phyloP scores from a whole-genome alignment of 2,888 invertebrate genomes.

The Latrodectus elegans region DNA sequence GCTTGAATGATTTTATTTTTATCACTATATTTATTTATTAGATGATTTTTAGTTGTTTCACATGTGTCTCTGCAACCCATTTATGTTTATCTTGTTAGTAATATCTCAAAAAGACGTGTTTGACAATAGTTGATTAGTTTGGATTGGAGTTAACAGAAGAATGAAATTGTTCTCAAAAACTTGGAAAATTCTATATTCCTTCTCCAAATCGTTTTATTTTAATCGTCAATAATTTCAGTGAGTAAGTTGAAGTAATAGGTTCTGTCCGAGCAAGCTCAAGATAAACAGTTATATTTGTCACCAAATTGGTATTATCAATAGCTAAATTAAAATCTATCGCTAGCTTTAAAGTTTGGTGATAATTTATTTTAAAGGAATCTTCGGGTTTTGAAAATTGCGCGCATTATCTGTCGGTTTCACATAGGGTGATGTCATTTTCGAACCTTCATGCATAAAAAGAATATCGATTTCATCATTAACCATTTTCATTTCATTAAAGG shows the following conservation, averaged over 20 bases:
- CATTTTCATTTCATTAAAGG: background rate
- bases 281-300: background rate
- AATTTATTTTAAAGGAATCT: background rate
- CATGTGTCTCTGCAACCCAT: background rate
- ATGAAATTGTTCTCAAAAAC: background rate
- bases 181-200: background rate
- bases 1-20: background rate
- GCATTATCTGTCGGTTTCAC: background rate
- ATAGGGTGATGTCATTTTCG: background rate
- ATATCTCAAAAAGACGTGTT: background rate
- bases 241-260: background rate
- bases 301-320: background rate
- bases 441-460: background rate
- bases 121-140: background rate
- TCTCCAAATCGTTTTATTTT: background rate
- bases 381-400: background rate
- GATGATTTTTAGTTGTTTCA: background rate
- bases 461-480: background rate
- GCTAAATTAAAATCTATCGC: background rate
- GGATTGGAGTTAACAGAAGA: background rate
- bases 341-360: background rate
- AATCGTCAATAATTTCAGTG: background rate
- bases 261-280: background rate
- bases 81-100: background rate
- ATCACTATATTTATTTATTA: background rate